These are phyloP conservation scores for Drosophila pseudotakahashii DNA, from an alignment of 2,888 invertebrate species.

Conservation along the genomic window DNA sequence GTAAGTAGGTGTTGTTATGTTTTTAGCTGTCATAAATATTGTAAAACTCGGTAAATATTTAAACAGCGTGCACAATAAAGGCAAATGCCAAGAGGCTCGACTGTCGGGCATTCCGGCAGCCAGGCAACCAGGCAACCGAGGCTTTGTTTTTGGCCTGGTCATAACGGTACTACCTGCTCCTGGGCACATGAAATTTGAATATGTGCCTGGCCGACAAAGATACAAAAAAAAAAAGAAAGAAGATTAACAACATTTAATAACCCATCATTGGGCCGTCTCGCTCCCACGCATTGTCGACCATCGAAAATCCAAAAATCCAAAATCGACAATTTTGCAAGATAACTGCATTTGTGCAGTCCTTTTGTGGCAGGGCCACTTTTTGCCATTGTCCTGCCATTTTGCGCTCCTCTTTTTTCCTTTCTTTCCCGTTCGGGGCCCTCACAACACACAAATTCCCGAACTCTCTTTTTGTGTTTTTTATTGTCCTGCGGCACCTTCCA, in stretches of 20 bases:
- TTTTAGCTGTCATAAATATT: constrained; percentile 79
- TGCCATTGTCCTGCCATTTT: constrained; percentile 60
- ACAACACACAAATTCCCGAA: constrained; percentile 37
- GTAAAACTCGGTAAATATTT: constrained; percentile 79
- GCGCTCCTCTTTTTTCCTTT: constrained; percentile 58
- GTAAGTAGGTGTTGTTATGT: constrained; percentile 75
- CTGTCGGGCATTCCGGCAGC: constrained; percentile 25
- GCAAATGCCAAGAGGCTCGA: constrained; percentile 72
- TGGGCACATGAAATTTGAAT: constrained; percentile 71
- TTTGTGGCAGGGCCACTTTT: constrained; percentile 62
- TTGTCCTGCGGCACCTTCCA: constrained; percentile 51
- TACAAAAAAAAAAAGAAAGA: constrained; percentile 5
- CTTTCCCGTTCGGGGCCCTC: constrained; percentile 6
- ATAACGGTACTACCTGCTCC: constrained; percentile 61
- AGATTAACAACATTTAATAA: constrained; percentile 80
- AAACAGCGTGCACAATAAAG: constrained; percentile 76
- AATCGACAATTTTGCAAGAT: constrained; percentile 62
- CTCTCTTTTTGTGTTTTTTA: constrained; percentile 59
- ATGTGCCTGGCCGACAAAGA: constrained; percentile 49
- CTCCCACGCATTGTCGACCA: constrained; percentile 1
- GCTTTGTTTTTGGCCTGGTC: constrained; percentile 34
- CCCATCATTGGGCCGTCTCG: constrained; percentile 64
- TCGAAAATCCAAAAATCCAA: too few species aligned
- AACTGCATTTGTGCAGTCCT: constrained; percentile 67
- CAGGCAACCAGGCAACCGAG: neutral